phyloP scores from a whole-genome alignment of 2,797 vertebrate species.

The Pogonophryne albipinna region DNA sequence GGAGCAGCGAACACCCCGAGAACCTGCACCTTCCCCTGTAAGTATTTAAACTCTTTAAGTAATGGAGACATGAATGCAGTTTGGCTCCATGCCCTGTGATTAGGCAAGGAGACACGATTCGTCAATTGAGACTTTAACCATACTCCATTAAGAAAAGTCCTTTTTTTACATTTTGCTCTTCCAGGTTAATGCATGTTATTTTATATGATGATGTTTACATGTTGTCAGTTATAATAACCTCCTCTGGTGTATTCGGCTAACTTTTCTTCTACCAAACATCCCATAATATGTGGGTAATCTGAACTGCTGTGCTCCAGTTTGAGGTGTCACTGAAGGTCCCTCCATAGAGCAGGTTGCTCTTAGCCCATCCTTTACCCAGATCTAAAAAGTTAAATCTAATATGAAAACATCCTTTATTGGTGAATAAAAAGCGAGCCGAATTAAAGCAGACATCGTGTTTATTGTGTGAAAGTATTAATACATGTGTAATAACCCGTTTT shows the following conservation, averaged over 20 bases:
- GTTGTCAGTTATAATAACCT: not conserved
- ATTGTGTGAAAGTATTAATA: not conserved
- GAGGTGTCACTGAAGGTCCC: not conserved
- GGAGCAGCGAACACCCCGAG: too few relatives aligned
- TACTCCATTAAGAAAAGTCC: too few relatives aligned
- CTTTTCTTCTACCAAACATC: not conserved
- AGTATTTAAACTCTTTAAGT: too few relatives aligned
- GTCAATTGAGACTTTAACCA: too few relatives aligned
- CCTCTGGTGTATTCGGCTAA: not conserved
- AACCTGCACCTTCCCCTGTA: too few relatives aligned
- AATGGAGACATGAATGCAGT: too few relatives aligned
- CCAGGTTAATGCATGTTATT: too few relatives aligned
- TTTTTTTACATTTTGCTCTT: too few relatives aligned
- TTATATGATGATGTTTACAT: too few relatives aligned
- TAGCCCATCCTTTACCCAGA: not conserved
- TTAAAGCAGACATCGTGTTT: not conserved
- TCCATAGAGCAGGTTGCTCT: too few relatives aligned
- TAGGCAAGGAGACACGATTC: too few relatives aligned
- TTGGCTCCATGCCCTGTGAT: too few relatives aligned
- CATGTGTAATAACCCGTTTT: not conserved
- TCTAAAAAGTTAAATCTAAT: not conserved
- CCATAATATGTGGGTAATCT: not conserved
- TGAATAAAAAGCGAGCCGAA: not conserved
- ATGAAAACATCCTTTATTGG: not conserved
- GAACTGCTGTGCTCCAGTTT: not conserved